These are phyloP conservation scores for Anoplolepis gracilipes DNA, from an alignment of 1,140 invertebrate species.

Conservation along the genomic window DNA sequence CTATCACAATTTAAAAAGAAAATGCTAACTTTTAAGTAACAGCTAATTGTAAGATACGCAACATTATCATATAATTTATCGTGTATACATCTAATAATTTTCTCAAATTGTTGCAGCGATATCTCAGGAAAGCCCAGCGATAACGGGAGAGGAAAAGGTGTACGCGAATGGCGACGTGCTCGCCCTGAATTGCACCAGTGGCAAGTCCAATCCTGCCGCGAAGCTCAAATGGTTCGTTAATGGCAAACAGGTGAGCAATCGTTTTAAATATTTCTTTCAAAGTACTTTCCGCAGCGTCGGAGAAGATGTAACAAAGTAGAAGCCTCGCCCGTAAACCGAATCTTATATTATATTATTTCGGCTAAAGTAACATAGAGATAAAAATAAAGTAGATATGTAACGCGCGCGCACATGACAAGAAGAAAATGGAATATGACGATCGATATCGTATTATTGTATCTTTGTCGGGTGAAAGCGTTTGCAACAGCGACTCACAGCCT, in stretches of 20 bases:
- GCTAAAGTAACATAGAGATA: background rate
- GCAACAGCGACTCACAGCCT: background rate
- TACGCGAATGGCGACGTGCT: constrained; percentile 93
- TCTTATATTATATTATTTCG: background rate
- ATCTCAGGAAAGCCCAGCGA: constrained; percentile 91
- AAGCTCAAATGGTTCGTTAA: constrained; percentile 93
- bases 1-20: background rate
- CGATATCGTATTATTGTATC: constrained; percentile 24
- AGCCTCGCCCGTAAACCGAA: background rate
- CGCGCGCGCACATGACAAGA: too few relatives aligned
- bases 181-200: constrained; percentile 94
- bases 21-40: background rate
- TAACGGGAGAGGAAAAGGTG: constrained; percentile 92
- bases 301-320: constrained; percentile 2
- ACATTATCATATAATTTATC: constrained; percentile 15
- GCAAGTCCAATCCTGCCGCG: constrained; percentile 92
- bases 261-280: constrained; percentile 22
- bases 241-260: constrained; percentile 89
- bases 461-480: background rate
- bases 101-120: constrained; percentile 87
- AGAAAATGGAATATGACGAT: constrained; percentile 8
- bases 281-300: constrained; percentile 35
- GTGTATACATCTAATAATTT: constrained; percentile 13
- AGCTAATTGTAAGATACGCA: too few relatives aligned
- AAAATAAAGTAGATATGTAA: background rate